A percentile compares a stretch with the other conserved stretches of the same genome.
Evolutionary conservation across 2,113 vertebrate genomes (phyloP).

Genomic region (Oncorhynchus mykiss): DNA sequence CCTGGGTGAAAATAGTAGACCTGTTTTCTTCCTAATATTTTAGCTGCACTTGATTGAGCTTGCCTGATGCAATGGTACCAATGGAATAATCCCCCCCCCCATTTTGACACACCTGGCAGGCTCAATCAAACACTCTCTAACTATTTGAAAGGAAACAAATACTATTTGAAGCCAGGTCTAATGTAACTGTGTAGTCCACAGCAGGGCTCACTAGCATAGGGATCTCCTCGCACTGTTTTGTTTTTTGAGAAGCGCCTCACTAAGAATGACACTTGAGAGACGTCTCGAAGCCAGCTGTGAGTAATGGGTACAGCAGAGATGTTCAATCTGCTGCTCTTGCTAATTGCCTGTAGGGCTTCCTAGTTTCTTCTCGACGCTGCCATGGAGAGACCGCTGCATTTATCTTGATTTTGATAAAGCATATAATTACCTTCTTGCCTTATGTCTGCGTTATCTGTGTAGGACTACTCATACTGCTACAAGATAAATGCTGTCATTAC

Average conservation of each 20-base stretch:
- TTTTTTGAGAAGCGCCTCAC: background rate
- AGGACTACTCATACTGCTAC: conserved; percentile 54
- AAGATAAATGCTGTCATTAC: conserved; percentile 58
- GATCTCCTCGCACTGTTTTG: background rate
- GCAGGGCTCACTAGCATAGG: background rate
- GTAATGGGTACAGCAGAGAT: conserved; percentile 64
- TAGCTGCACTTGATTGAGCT: too few relatives aligned
- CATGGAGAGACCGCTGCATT: conserved; percentile 55
- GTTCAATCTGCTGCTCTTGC: conserved; percentile 54
- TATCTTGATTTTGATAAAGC: conserved; percentile 54
- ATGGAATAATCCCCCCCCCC: too few relatives aligned
- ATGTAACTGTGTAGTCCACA: background rate
- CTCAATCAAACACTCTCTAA: too few relatives aligned
- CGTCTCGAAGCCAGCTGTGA: conserved; percentile 61
- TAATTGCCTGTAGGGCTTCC: conserved; percentile 47
- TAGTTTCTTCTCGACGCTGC: conserved; percentile 5
- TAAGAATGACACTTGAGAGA: conserved; percentile 35
- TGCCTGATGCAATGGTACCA: too few relatives aligned
- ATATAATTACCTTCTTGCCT: conserved; percentile 65
- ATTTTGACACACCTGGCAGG: too few relatives aligned
- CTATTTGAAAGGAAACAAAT: too few relatives aligned
- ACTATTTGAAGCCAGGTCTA: too few relatives aligned
- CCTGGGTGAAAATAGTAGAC: too few relatives aligned
- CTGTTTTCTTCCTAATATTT: too few relatives aligned
- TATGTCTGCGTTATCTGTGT: conserved; percentile 10